Percentiles rank a stretch among this genome's conserved stretches.
Conservation (phyloP, 2,113 vertebrate genomes). For the Stigmatopora nigra region DNA sequence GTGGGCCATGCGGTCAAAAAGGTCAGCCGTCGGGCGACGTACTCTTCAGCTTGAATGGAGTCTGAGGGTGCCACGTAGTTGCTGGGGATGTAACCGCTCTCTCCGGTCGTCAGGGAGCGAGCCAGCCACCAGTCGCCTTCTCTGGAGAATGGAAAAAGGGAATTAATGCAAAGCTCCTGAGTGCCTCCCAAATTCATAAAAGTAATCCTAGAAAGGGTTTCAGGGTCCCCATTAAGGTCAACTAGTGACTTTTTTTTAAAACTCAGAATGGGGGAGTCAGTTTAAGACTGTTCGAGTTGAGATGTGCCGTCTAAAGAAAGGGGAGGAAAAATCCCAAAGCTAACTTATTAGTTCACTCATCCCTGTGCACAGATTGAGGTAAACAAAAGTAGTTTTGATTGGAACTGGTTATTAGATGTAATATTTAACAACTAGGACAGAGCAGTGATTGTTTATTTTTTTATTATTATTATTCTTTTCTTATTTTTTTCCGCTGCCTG, state of each 20-base stretch:
- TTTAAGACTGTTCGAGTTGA: background rate
- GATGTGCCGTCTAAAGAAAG: background rate
- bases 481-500: too few species aligned
- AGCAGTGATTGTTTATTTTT: too few species aligned
- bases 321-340: background rate
- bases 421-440: too few species aligned
- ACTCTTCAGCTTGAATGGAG: conserved; percentile 99
- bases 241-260: too few species aligned
- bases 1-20: background rate
- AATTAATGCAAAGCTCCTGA: background rate
- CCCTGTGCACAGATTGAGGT: conserved; percentile 5
- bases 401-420: background rate
- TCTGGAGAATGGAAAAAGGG: conserved; percentile 57
- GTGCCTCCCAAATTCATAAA: background rate
- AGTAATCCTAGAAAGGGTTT: background rate
- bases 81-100: conserved; percentile 95
- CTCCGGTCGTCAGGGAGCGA: conserved; percentile 88
- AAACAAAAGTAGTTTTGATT: conserved; percentile 9
- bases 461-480: too few species aligned
- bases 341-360: conserved; percentile 5
- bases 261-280: background rate
- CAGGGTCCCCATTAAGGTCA: background rate
- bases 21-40: conserved; percentile 10
- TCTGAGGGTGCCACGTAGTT: conserved; percentile 96
- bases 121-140: conserved; percentile 99